A percentile compares a stretch with the other conserved stretches of the same genome.
These are phyloP conservation scores for Ectropis grisescens DNA, from an alignment of 1,140 invertebrate species.

Conservation along the genomic window DNA sequence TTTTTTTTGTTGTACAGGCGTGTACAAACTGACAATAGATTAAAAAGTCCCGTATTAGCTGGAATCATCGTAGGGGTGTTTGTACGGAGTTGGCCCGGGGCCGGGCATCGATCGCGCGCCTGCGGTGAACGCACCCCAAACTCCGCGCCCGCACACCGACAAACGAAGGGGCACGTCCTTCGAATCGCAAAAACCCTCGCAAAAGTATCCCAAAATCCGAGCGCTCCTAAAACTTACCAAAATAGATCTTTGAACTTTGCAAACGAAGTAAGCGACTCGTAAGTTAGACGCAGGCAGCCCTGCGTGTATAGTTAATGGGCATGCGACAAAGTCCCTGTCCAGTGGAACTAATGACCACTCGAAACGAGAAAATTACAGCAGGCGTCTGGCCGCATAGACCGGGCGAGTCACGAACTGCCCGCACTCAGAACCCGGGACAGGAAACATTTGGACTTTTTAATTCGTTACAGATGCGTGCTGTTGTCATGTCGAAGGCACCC, in stretches of 20 bases:
- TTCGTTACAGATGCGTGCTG: constrained; percentile 23
- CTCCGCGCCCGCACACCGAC: constrained; percentile 32
- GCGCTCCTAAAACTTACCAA: no score
- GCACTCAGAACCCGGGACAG: constrained; percentile 20
- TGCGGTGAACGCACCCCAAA: constrained; percentile 56
- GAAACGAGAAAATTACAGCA: constrained; percentile 53
- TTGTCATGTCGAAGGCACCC: no score
- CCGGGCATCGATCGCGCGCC: constrained; percentile 40
- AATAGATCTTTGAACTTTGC: no score
- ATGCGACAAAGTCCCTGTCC: constrained; percentile 42
- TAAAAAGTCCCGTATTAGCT: constrained; percentile 2
- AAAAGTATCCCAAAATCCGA: no score
- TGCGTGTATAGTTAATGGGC: constrained; percentile 44
- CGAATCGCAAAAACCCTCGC: constrained; percentile 24
- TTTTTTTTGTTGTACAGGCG: no score
- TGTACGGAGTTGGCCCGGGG: constrained; percentile 24
- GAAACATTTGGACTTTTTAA: constrained; percentile 22
- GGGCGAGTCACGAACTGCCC: constrained; percentile 43
- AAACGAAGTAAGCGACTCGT: no score
- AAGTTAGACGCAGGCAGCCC: constrained; percentile 13
- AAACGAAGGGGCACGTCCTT: constrained; percentile 15
- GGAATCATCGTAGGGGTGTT: constrained; percentile 30
- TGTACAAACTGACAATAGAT: no score
- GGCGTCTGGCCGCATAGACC: constrained; percentile 31
- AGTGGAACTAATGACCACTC: constrained; percentile 57